These are phyloP conservation scores for Sylvia borin DNA, from an alignment of 2,797 vertebrate species.

Conservation along the genomic window DNA sequence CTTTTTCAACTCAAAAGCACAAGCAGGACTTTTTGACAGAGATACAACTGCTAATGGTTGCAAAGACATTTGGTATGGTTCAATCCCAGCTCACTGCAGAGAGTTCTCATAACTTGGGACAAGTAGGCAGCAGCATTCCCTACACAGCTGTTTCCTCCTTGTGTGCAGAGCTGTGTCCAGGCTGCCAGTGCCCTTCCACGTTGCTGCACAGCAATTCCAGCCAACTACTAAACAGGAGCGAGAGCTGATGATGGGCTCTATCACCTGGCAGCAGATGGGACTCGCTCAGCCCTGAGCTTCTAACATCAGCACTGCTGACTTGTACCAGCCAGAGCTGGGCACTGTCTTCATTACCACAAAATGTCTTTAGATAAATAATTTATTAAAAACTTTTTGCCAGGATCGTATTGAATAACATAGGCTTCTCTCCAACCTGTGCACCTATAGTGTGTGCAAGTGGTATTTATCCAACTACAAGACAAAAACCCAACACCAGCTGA, in stretches of 20 bases:
- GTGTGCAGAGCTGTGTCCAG: not conserved
- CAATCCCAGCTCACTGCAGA: not conserved
- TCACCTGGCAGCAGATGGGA: not conserved
- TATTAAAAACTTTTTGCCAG: not conserved
- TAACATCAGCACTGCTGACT: not conserved
- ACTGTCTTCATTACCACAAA: not conserved
- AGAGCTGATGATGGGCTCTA: not conserved
- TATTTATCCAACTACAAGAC: not conserved
- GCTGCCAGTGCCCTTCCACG: not conserved
- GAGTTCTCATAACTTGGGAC: not conserved
- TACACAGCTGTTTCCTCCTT: not conserved
- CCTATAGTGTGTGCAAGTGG: not conserved
- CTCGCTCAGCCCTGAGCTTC: not conserved
- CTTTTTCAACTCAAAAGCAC: not conserved
- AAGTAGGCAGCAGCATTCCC: not conserved
- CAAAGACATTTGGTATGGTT: not conserved
- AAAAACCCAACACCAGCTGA: not conserved
- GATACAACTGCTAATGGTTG: not conserved
- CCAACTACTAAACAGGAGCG: accelerated
- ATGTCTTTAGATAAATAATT: not conserved
- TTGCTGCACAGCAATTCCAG: not conserved
- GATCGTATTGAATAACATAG: not conserved
- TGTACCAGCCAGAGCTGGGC: not conserved
- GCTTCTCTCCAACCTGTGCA: not conserved
- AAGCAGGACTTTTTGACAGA: not conserved